Evolutionary conservation across 2,888 invertebrate genomes (phyloP).

Genomic region (Tiliacea aurago): DNA sequence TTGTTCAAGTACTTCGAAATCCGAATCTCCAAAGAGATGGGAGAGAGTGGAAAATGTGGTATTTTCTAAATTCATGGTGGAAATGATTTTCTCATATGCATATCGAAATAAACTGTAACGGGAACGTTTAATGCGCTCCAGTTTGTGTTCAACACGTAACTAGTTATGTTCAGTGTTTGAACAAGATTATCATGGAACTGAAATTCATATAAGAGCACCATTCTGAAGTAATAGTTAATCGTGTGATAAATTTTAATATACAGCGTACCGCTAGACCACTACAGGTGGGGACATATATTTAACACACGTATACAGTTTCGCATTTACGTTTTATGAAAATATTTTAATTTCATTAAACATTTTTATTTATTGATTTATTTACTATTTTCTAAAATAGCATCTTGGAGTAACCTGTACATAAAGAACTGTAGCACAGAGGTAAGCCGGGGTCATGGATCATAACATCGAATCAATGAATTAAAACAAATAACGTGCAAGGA

Average conservation of each 20-base stretch:
- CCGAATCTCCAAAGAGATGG: slow-evolving; percentile 8
- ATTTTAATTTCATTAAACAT: too few species aligned
- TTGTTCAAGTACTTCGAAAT: not conserved
- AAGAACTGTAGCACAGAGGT: too few species aligned
- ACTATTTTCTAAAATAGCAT: too few species aligned
- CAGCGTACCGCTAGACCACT: too few species aligned
- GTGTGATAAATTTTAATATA: not conserved
- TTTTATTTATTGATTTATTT: too few species aligned
- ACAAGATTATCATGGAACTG: slow-evolving; percentile 48
- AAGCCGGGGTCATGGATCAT: too few species aligned
- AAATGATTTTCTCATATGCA: slow-evolving; percentile 62
- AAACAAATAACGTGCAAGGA: too few species aligned
- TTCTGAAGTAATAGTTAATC: not conserved
- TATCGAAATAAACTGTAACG: slow-evolving; percentile 58
- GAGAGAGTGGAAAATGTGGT: slow-evolving; percentile 26
- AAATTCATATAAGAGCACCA: slow-evolving; percentile 5
- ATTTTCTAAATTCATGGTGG: slow-evolving; percentile 46
- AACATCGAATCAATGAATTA: too few species aligned
- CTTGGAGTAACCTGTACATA: too few species aligned
- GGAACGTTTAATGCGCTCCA: slow-evolving; percentile 54
- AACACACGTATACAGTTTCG: too few species aligned
- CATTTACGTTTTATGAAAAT: too few species aligned
- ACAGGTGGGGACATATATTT: too few species aligned
- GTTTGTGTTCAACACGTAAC: slow-evolving; percentile 36
- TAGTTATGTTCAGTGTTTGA: slow-evolving; percentile 16